These are phyloP conservation scores for Lindbergichthys nudifrons DNA, from an alignment of 2,797 vertebrate genomes.

Conservation along the genomic window DNA sequence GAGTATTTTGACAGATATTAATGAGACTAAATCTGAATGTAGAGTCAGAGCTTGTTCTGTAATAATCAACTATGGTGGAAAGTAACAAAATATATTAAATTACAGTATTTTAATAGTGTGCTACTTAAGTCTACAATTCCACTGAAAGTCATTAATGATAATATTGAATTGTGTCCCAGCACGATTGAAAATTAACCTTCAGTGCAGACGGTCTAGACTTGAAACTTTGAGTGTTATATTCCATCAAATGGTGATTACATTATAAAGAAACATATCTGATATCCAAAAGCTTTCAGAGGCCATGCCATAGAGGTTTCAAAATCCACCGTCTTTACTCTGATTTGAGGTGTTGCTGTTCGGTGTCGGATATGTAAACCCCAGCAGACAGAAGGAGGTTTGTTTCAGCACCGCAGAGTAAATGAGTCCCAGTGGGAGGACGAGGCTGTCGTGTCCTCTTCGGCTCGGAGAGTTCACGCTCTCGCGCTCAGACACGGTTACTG, in stretches of 20 bases:
- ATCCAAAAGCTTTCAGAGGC: slow-evolving; percentile 16
- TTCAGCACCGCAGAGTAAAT: slow-evolving; percentile 70
- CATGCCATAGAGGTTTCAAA: not conserved
- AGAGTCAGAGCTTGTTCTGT: not conserved
- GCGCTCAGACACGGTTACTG: slow-evolving; percentile 63
- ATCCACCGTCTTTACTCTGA: not conserved
- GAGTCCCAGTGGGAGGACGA: slow-evolving; percentile 74
- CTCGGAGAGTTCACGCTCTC: slow-evolving; percentile 57
- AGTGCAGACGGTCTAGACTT: not conserved
- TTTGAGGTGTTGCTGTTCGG: slow-evolving; percentile 35
- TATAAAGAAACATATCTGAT: not conserved
- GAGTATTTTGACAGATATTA: not conserved
- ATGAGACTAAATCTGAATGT: not conserved
- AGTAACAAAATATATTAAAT: too few relatives aligned
- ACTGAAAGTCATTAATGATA: slow-evolving; percentile 9
- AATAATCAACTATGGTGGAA: not conserved
- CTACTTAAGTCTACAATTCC: not conserved
- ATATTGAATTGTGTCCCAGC: slow-evolving; percentile 4
- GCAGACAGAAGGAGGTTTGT: slow-evolving; percentile 56
- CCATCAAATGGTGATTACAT: not conserved
- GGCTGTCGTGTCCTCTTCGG: slow-evolving; percentile 66
- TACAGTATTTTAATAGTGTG: too few relatives aligned
- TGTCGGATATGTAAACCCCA: slow-evolving; percentile 46
- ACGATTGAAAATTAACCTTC: not conserved
- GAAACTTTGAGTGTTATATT: not conserved